phyloP scores from a whole-genome alignment of 2,888 invertebrate genomes.

The Acanthoscelides obtectus region DNA sequence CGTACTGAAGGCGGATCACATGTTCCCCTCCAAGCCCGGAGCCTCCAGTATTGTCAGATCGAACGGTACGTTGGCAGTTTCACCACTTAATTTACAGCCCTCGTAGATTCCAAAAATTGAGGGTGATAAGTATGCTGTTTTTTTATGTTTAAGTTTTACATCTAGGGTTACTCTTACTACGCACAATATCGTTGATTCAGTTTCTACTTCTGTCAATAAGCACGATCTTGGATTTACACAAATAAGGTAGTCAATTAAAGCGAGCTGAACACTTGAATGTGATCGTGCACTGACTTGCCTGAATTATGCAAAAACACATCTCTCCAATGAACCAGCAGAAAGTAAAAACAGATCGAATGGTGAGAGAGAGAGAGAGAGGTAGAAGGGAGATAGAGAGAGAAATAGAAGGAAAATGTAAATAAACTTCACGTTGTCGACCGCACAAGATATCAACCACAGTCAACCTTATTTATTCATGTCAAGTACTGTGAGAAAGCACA shows the following conservation, averaged over 20 bases:
- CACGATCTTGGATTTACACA: neutral
- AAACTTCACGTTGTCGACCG: slow-evolving; percentile 15
- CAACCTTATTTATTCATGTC: slow-evolving; percentile 17
- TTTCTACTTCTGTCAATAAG: no score
- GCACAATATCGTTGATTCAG: no score
- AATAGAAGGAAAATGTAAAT: slow-evolving; percentile 8
- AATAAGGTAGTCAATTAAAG: neutral
- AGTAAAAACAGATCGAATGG: neutral
- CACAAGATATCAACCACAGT: slow-evolving; percentile 8
- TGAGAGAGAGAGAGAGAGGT: neutral
- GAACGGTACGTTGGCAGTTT: no score
- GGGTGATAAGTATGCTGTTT: no score
- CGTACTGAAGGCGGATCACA: no score
- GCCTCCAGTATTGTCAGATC: no score
- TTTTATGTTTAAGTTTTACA: no score
- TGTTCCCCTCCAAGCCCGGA: no score
- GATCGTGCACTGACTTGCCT: neutral
- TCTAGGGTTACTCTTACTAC: no score
- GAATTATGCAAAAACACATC: neutral
- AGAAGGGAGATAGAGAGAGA: neutral
- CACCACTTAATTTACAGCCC: no score
- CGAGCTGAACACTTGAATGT: neutral
- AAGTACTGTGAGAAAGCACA: slow-evolving; percentile 23
- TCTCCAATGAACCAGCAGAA: neutral
- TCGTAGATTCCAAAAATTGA: no score